Evolutionary conservation across 2,888 invertebrate species (phyloP).

Genomic region (Cybosia mesomella): DNA sequence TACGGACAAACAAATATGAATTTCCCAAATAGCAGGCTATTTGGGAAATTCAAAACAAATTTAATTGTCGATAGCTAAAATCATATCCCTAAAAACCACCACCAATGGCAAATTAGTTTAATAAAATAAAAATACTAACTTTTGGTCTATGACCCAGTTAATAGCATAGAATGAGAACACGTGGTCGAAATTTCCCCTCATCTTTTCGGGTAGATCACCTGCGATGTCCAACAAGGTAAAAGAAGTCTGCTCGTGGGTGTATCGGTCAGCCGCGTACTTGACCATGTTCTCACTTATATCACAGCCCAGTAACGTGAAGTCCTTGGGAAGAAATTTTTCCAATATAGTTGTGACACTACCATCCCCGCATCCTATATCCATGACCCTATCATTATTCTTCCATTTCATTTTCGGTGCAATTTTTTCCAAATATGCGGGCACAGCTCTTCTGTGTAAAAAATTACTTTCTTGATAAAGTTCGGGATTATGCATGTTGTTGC

Average conservation of each 20-base stretch:
- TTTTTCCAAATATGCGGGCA: conserved; percentile 85
- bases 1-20: too few relatives aligned
- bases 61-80: too few relatives aligned
- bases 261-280: conserved; percentile 85
- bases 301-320: conserved; percentile 86
- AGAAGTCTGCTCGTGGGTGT: conserved; percentile 73
- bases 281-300: conserved; percentile 92
- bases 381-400: conserved; percentile 75
- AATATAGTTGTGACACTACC: conserved; percentile 89
- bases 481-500: too few relatives aligned
- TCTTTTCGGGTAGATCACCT: conserved; percentile 76
- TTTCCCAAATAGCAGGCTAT: too few relatives aligned
- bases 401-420: conserved; percentile 86
- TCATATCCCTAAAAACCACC: too few relatives aligned
- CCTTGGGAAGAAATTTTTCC: conserved; percentile 86
- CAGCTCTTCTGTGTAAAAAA: conserved; percentile 88
- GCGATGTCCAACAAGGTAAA: conserved; percentile 87
- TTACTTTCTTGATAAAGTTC: conserved; percentile 90
- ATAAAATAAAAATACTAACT: conserved; percentile 78
- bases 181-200: too few relatives aligned
- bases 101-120: too few relatives aligned
- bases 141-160: conserved; percentile 92
- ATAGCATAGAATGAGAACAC: conserved; percentile 86
- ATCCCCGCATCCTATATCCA: too few relatives aligned
- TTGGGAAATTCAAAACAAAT: too few relatives aligned